Evolutionary conservation across 2,113 vertebrate genomes (phyloP).

Genomic region (Heterocephalus glaber): DNA sequence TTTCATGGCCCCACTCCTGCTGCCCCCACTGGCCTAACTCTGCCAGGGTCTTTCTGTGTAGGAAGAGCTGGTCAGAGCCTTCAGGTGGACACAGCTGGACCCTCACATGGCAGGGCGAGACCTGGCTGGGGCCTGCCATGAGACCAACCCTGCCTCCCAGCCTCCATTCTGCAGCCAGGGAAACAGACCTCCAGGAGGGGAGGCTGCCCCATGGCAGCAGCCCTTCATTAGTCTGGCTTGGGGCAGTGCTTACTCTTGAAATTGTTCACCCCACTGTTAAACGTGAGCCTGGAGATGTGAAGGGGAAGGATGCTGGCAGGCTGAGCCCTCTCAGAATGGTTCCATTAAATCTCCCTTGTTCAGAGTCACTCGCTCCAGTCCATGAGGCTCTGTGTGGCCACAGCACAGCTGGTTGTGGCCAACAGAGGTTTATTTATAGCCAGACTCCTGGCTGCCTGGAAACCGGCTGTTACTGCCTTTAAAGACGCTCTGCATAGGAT

Average conservation of each 20-base stretch:
- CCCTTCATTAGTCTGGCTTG: not conserved
- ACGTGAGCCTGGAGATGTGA: not conserved
- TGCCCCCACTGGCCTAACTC: not conserved
- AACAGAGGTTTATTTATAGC: conserved; percentile 33
- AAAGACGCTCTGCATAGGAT: conserved; percentile 35
- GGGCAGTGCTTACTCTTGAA: not conserved
- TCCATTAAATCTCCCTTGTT: not conserved
- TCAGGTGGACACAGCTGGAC: not conserved
- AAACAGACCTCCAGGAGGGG: not conserved
- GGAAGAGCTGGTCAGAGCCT: not conserved
- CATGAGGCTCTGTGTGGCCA: not conserved
- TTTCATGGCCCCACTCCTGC: too few relatives aligned
- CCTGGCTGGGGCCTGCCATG: not conserved
- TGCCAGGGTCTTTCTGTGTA: not conserved
- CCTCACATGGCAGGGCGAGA: not conserved
- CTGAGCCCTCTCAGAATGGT: not conserved
- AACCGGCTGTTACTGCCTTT: not conserved
- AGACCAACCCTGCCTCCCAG: not conserved
- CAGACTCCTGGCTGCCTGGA: conserved; percentile 45
- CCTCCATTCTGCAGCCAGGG: rapidly evolving
- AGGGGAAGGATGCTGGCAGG: rapidly evolving
- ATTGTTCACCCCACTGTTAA: not conserved
- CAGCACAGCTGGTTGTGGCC: conserved; percentile 14
- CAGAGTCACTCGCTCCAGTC: not conserved
- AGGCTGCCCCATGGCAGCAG: not conserved